Evolutionary conservation across 2,888 invertebrate genomes (phyloP).

Genomic region (Folsomia manolachei): DNA sequence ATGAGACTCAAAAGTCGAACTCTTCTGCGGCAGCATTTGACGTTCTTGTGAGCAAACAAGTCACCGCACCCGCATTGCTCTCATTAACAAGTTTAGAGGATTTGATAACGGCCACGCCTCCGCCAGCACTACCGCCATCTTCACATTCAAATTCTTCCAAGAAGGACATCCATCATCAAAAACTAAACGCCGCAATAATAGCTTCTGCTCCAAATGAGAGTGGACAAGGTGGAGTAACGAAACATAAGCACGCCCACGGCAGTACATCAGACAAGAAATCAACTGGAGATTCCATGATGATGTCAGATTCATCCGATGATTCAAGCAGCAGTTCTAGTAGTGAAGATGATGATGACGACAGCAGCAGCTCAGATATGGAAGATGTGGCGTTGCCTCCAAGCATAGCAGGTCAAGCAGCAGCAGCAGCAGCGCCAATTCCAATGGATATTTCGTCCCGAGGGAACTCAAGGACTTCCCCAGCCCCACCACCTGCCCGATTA

Average conservation of each 20-base stretch:
- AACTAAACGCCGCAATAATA: not conserved
- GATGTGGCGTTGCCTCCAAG: constrained; percentile 15
- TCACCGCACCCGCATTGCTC: constrained; percentile 49
- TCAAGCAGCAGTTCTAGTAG: constrained; percentile 54
- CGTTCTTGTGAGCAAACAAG: constrained; percentile 51
- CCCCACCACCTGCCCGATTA: not conserved
- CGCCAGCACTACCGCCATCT: constrained; percentile 57
- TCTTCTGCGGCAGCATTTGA: constrained; percentile 50
- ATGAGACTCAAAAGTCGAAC: constrained; percentile 61
- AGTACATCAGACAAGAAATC: constrained; percentile 59
- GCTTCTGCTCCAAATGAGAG: too few species aligned
- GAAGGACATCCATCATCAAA: not conserved
- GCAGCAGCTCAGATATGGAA: constrained; percentile 19
- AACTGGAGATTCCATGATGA: constrained; percentile 51
- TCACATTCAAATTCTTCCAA: not conserved
- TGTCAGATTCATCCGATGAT: constrained; percentile 56
- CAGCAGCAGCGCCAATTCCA: not conserved
- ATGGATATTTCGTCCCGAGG: not conserved
- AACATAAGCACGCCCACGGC: constrained; percentile 31
- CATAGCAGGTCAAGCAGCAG: too few species aligned
- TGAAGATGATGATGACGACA: constrained; percentile 55
- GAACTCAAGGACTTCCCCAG: not conserved
- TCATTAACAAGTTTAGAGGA: constrained; percentile 44
- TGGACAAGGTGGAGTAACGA: constrained; percentile 22
- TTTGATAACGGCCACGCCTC: constrained; percentile 33